Percentiles rank a stretch among this genome's conserved stretches.
Evolutionary conservation across 2,888 invertebrate species (phyloP).

Genomic region (Apotomis betuletana): DNA sequence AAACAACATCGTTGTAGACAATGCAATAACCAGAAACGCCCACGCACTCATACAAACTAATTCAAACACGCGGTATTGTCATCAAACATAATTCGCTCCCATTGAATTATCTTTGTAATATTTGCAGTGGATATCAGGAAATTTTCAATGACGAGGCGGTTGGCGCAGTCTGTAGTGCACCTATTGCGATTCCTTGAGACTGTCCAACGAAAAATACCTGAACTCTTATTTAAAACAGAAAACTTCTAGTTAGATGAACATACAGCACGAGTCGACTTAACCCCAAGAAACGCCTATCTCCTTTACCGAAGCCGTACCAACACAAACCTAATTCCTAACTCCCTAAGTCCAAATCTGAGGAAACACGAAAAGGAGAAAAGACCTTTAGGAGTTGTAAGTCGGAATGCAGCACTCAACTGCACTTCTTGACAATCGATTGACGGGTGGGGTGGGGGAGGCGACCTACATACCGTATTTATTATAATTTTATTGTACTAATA

Average conservation of each 20-base stretch:
- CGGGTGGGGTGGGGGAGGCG: conserved; percentile 53
- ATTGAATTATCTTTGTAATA: neutral
- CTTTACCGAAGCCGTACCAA: neutral
- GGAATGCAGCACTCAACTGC: conserved; percentile 55
- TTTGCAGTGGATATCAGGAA: neutral
- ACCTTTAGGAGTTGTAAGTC: conserved; percentile 9
- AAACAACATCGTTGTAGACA: conserved; percentile 46
- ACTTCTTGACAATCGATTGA: conserved; percentile 84
- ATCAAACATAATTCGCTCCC: conserved; percentile 49
- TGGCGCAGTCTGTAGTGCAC: neutral
- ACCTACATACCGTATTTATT: conserved; percentile 83
- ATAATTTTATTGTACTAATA: conserved; percentile 80
- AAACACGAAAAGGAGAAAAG: neutral
- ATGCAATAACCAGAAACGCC: conserved; percentile 67
- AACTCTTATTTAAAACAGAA: conserved; percentile 27
- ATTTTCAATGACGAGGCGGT: too few relatives aligned
- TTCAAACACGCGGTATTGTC: conserved; percentile 67
- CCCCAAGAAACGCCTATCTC: conserved; percentile 33
- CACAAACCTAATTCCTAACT: neutral
- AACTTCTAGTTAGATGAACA: conserved; percentile 44
- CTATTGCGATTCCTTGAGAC: neutral
- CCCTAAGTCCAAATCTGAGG: neutral
- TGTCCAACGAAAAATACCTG: conserved; percentile 7
- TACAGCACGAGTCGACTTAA: conserved; percentile 51
- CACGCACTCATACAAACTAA: conserved; percentile 49